Conservation (phyloP, 1,140 invertebrate species). For the Cotesia chilonis region DNA sequence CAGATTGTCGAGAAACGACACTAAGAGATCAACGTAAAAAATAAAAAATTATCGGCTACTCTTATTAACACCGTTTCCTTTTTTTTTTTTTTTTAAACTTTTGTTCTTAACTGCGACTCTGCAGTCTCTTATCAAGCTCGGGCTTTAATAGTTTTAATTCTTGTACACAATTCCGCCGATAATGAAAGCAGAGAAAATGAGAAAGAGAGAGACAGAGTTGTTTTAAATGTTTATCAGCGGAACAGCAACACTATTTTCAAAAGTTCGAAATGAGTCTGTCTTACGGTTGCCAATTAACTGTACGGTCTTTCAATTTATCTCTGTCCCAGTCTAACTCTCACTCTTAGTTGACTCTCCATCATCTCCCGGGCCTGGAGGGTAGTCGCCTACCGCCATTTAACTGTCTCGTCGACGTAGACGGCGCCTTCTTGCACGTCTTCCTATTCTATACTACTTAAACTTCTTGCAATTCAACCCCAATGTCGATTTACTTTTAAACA, state of each 20-base stretch:
- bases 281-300: no score
- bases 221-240: no score
- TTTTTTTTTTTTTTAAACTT: background rate
- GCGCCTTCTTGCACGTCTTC: conserved; percentile 7
- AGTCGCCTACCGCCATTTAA: background rate
- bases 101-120: background rate
- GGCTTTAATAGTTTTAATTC: background rate
- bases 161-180: no score
- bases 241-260: no score
- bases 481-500: conserved; percentile 16
- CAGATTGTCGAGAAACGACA: conserved; percentile 10
- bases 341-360: background rate
- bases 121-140: background rate
- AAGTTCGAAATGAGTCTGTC: no score
- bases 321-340: no score
- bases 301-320: no score
- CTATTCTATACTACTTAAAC: background rate
- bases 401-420: conserved; percentile 6
- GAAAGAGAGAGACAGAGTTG: background rate
- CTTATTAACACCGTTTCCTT: background rate
- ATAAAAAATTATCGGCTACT: background rate
- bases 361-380: background rate
- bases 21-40: background rate
- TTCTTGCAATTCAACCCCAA: background rate
- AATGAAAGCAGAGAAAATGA: background rate